phyloP scores from a whole-genome alignment of 2,888 invertebrate species.

The Troides helena region DNA sequence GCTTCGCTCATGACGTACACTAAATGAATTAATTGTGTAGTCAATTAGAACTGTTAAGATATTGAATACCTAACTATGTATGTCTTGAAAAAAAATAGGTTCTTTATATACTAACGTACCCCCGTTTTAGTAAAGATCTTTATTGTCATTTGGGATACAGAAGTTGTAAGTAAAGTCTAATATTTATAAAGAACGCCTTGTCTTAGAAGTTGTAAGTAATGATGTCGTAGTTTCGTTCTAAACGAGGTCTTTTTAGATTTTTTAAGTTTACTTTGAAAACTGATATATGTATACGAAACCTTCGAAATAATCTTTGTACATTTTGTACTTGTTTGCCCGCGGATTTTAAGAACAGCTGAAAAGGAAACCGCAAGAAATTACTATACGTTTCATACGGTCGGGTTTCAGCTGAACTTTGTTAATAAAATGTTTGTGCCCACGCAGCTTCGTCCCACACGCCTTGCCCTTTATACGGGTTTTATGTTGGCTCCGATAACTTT shows the following conservation, averaged over 20 bases:
- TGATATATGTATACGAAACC: not conserved
- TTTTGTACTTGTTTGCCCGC: not conserved
- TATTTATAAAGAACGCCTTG: no score
- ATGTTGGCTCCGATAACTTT: not conserved
- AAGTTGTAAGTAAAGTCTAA: no score
- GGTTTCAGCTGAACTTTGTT: constrained; percentile 45
- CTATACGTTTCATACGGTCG: constrained; percentile 20
- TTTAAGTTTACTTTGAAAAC: no score
- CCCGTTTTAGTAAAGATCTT: no score
- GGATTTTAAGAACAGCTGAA: not conserved
- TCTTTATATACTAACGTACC: no score
- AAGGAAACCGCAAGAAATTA: constrained; percentile 3
- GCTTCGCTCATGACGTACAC: constrained; percentile 14
- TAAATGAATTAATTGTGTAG: constrained; percentile 14
- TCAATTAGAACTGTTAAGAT: constrained; percentile 9
- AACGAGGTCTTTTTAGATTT: no score
- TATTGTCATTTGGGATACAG: no score
- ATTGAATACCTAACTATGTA: not conserved
- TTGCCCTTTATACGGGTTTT: constrained; percentile 7
- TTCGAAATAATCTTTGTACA: not conserved
- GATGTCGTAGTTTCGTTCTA: no score
- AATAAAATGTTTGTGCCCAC: constrained; percentile 42
- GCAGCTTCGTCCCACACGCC: constrained; percentile 24
- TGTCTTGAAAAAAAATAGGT: not conserved
- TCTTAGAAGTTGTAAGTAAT: no score